Conservation (phyloP, 1,140 invertebrate genomes). For the Trichonephila clavipes region DNA sequence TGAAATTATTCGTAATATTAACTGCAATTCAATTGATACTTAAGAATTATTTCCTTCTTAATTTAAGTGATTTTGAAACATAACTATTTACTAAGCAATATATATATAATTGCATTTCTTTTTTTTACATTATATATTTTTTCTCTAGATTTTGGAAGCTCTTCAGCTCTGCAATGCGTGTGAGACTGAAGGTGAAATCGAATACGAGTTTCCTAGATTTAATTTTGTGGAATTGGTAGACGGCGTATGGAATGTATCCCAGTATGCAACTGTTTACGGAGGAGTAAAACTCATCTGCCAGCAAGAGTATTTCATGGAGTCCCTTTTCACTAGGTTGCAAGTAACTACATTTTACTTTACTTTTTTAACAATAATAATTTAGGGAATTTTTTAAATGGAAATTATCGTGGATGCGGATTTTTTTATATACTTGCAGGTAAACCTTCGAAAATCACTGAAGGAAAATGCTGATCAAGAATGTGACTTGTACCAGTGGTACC, state of each 20-base stretch:
- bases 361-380: neutral
- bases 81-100: no score
- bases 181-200: constrained; percentile 87
- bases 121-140: neutral
- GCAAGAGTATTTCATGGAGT: constrained; percentile 83
- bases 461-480: constrained; percentile 83
- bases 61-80: no score
- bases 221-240: constrained; percentile 88
- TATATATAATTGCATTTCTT: no score
- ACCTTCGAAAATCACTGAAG: constrained; percentile 85
- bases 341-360: constrained; percentile 79
- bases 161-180: constrained; percentile 88
- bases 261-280: constrained; percentile 85
- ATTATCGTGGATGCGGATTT: no score
- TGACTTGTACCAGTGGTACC: constrained; percentile 90
- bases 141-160: constrained; percentile 84
- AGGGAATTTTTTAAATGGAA: no score
- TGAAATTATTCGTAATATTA: no score
- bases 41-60: no score
- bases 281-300: constrained; percentile 85
- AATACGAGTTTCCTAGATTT: constrained; percentile 91
- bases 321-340: constrained; percentile 88
- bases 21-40: no score
- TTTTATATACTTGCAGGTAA: constrained; percentile 82
- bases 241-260: constrained; percentile 87